A percentile compares a stretch with the other conserved stretches of the same genome.
phyloP scores from a whole-genome alignment of 2,797 vertebrate genomes.

The Sciaenops ocellatus region DNA sequence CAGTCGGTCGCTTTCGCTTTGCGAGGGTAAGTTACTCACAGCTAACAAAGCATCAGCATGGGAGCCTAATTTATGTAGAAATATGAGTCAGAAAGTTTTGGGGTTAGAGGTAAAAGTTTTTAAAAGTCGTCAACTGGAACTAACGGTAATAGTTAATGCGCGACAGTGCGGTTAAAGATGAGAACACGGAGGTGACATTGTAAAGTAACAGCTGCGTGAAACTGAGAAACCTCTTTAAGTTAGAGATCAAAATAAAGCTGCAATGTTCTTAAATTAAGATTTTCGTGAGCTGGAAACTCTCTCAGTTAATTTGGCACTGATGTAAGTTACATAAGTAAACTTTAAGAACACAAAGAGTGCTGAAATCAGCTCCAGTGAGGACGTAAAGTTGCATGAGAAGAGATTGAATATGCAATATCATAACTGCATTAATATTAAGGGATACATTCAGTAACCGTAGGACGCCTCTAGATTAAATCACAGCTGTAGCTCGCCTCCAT shows the following conservation, averaged over 20 bases:
- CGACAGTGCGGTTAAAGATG: too few relatives aligned
- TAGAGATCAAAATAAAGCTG: not conserved
- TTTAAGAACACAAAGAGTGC: not conserved
- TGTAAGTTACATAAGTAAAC: too few relatives aligned
- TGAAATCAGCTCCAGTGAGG: not conserved
- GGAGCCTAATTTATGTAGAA: not conserved
- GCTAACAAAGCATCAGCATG: not conserved
- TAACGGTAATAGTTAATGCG: not conserved
- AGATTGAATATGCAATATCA: not conserved
- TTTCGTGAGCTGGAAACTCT: not conserved
- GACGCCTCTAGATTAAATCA: not conserved
- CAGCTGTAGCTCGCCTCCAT: not conserved
- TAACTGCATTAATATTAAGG: not conserved
- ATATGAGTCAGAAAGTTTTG: not conserved
- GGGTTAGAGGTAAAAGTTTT: not conserved
- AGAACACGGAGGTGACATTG: not conserved
- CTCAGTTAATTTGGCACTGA: too few relatives aligned
- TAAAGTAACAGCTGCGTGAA: too few relatives aligned
- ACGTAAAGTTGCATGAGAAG: not conserved
- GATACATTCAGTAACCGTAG: not conserved
- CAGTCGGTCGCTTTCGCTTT: conserved; percentile 49
- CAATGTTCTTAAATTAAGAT: not conserved
- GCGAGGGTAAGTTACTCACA: conserved; percentile 70
- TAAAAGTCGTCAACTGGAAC: not conserved
- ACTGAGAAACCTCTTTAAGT: too few relatives aligned